Evolutionary conservation across 2,797 vertebrate genomes (phyloP), one percentile per base, ranked within the genome.

Genomic region (Champsocephalus esox): DNA sequence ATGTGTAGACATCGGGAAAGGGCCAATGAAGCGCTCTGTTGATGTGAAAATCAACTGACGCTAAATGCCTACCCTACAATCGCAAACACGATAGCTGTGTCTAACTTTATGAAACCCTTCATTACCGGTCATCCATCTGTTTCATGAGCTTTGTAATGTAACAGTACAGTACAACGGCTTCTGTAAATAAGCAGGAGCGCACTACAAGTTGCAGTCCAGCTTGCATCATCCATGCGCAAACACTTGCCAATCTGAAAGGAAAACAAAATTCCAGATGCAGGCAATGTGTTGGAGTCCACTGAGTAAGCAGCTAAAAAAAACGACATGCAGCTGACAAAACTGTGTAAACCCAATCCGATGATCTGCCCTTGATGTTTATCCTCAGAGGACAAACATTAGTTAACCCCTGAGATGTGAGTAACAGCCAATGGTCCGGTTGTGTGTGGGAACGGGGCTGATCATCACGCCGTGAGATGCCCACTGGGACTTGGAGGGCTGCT

Each of bases 361-460:
- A 86, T 77, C 77, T 87, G 86, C 82, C 86, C 82, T 87, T 89
- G 77, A 9, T 90, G 86, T 89, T 93, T 83, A 87, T 80, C 83
- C 89, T 82, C 88, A 82, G 89, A 92, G 91, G 90, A 93, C 91
- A 92, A 91, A 91, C 86, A 89, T 83, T 81, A 84, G 91, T 92
- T 92, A 92, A 93, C 91, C 91, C 86, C 82, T 72, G 75, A 76
- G 88, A 85, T 83, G 74, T 89, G 87, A 92, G 83, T 90, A 89
- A 87, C 82, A 80, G 82, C 75, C 65, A 79, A 80, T 61, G 71
- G 84, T 73, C 64, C 48, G 62, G 76, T 45, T 67, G 55, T 58
- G 50, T 41, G 28, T 61, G 70, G 83, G 82, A 86, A 75, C 50
- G 17, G 66, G 88, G 65, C 84, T 66, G 87, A 90, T 92, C 83